These are phyloP conservation scores for Macheiramphus alcinus DNA, from an alignment of 2,113 vertebrate genomes.

Conservation along the genomic window DNA sequence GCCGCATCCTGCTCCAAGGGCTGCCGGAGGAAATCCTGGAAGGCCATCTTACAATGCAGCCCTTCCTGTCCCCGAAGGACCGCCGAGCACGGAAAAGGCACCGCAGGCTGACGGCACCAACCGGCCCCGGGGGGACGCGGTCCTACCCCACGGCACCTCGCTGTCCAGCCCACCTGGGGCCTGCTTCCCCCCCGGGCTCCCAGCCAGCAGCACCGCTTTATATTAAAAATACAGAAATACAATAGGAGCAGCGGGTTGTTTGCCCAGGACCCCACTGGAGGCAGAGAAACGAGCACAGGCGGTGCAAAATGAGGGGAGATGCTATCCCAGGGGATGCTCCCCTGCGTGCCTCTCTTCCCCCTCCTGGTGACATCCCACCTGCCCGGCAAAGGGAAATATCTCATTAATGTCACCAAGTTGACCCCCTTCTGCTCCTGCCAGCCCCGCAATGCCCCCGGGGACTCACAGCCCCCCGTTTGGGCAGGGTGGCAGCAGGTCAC, in stretches of 20 bases:
- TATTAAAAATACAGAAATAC: not conserved
- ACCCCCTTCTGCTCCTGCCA: not conserved
- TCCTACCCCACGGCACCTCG: not conserved
- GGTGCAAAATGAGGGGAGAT: rapidly evolving
- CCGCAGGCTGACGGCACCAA: not conserved
- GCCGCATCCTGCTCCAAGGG: not conserved
- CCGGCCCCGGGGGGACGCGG: rapidly evolving
- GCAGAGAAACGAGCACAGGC: not conserved
- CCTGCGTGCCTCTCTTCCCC: rapidly evolving
- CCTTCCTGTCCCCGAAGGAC: constrained; percentile 34
- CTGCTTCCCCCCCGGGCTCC: not conserved
- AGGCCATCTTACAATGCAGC: constrained; percentile 48
- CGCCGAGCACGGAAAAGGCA: constrained; percentile 3
- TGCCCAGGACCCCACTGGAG: not conserved
- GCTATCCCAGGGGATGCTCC: rapidly evolving
- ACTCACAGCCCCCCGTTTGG: rapidly evolving
- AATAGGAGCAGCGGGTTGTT: not conserved
- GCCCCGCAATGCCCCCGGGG: rapidly evolving
- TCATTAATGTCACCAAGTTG: not conserved
- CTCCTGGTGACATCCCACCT: not conserved
- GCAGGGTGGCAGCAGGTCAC: not conserved
- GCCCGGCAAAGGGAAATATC: rapidly evolving
- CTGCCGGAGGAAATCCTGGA: constrained; percentile 58
- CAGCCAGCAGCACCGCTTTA: not conserved
- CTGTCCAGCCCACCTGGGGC: constrained; percentile 40